A percentile compares a stretch with the other conserved stretches of the same genome.
phyloP scores from a whole-genome alignment of 2,888 invertebrate genomes.

The Amblyteles armatorius region DNA sequence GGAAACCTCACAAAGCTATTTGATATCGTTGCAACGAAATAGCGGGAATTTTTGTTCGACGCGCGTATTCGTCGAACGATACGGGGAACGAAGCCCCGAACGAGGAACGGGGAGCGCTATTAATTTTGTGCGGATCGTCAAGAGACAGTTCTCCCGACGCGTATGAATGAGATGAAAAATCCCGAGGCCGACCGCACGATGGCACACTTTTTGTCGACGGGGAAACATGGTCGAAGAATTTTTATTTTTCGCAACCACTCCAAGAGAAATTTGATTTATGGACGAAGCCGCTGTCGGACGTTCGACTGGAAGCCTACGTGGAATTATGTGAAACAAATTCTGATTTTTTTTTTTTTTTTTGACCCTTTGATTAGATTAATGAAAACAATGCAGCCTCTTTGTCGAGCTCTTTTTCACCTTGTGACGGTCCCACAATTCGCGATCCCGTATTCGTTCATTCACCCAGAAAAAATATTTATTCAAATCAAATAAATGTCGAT shows the following conservation, averaged over 20 bases:
- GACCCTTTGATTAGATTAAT: not conserved
- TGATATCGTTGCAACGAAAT: not conserved
- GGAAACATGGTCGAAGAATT: too few relatives aligned
- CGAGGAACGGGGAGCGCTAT: not conserved
- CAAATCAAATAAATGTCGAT: too few relatives aligned
- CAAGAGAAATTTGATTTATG: too few relatives aligned
- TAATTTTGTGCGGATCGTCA: not conserved
- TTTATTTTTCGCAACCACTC: too few relatives aligned
- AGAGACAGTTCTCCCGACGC: not conserved
- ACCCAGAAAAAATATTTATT: too few relatives aligned
- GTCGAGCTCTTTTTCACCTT: not conserved
- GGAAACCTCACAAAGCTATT: slow-evolving; percentile 2
- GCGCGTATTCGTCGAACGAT: not conserved
- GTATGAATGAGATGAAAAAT: not conserved
- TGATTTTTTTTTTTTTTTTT: not conserved
- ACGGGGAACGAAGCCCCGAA: not conserved
- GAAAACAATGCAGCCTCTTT: not conserved
- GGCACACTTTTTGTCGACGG: too few relatives aligned
- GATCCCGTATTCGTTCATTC: too few relatives aligned
- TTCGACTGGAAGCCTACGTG: too few relatives aligned
- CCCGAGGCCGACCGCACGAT: not conserved
- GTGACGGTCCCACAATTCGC: too few relatives aligned
- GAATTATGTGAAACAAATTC: too few relatives aligned
- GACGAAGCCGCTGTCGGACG: too few relatives aligned
- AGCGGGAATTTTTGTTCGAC: not conserved